phyloP scores from a whole-genome alignment of 2,113 vertebrate genomes.

The Maccullochella peelii region DNA sequence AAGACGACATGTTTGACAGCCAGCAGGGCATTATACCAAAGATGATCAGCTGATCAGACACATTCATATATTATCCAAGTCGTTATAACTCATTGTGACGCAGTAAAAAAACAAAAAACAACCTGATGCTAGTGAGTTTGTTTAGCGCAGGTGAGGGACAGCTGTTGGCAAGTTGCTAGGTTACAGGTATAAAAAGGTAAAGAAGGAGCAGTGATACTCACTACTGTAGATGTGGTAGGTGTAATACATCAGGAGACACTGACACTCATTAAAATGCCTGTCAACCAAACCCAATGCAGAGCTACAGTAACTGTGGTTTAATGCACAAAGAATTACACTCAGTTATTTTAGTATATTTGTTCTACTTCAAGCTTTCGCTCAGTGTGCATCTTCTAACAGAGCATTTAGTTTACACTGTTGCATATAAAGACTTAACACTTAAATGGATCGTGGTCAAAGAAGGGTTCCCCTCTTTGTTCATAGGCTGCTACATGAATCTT shows the following conservation, averaged over 20 bases:
- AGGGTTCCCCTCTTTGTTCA: slow-evolving; percentile 2
- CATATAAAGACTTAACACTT: slow-evolving; percentile 4
- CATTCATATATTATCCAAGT: slow-evolving; percentile 22
- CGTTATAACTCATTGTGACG: not conserved
- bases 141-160: not conserved
- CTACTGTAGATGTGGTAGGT: slow-evolving; percentile 5
- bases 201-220: slow-evolving; percentile 7
- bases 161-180: slow-evolving; percentile 18
- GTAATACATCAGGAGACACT: slow-evolving; percentile 11
- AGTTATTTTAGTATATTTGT: slow-evolving; percentile 4
- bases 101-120: slow-evolving; percentile 10
- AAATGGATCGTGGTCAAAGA: slow-evolving; percentile 18
- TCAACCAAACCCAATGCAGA: slow-evolving; percentile 4
- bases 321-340: slow-evolving; percentile 6
- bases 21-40: slow-evolving; percentile 31
- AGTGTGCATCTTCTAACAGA: slow-evolving; percentile 4
- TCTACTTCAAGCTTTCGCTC: slow-evolving; percentile 2
- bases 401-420: not conserved
- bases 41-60: slow-evolving; percentile 40
- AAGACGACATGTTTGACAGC: slow-evolving; percentile 44
- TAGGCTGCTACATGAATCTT: not conserved
- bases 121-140: slow-evolving; percentile 3
- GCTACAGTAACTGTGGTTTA: slow-evolving; percentile 4
- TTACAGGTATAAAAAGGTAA: slow-evolving; percentile 32
- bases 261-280: slow-evolving; percentile 31